Base-by-base conservation (phyloP, 2,113 vertebrate genomes). In the Phalacrocorax aristotelis region DNA sequence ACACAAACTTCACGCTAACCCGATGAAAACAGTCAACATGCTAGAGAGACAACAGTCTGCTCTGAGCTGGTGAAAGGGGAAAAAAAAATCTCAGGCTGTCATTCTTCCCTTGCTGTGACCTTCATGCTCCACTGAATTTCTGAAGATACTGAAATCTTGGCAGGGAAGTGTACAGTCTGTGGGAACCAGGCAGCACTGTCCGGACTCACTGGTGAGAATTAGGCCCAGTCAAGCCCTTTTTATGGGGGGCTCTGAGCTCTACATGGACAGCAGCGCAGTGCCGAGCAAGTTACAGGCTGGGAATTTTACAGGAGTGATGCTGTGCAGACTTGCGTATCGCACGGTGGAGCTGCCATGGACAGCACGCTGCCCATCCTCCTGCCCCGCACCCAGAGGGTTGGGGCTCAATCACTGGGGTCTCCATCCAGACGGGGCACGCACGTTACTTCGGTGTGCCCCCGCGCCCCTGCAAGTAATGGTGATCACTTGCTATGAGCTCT, bases 121-220 rank as follows among this genome's bases (percentile, higher is more conserved):
- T 97, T 98, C 97, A 97, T 93, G 96, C 97, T 97, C 97, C 91
- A 83, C 46, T 97, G 95, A 64, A 91, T 97, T 97, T 97, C 96
- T 98, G 97, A 97, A 98, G 98, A 98, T 96, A 97, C 95, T 92
- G 94, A 97, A 97, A 97, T 97, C 97, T 98, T 98, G 98, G 97
- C 98, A 98, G 97, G 97, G 95, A 97, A 97, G 95, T 93, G 87
- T 91, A 87, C 93, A 94, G 97, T 96, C 95, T 98, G 98, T 98
- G 98, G 97, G 97, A 98, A 98, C 94, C 88, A 95, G 94, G 95
- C 97, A 95, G 94, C 1, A 27, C 91, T 19, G 58, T 62, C 84
- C 49, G 2, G 72, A 90, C 83, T 87, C 2, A 2, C 95, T 94
- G 95, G n/a, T 80, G 76, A 96, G 95, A 97, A 93, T 88, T 64